Conservation (phyloP, 1,140 invertebrate genomes). For the Drosophila yakuba region DNA sequence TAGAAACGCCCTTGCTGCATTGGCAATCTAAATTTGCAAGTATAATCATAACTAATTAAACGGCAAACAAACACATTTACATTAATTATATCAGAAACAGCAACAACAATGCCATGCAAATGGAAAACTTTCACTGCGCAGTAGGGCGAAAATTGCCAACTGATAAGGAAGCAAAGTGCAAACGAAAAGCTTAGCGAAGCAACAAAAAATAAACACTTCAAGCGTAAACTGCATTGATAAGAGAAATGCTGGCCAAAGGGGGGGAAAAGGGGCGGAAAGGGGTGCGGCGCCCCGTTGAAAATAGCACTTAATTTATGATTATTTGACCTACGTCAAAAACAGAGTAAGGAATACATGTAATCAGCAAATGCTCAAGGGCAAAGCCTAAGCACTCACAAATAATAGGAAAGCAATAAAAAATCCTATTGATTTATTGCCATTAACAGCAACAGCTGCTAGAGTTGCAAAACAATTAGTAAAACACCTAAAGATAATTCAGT, state of each 20-base stretch:
- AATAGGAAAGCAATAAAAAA: conserved; percentile 11
- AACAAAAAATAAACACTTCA: conserved; percentile 40
- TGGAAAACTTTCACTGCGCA: conserved; percentile 82
- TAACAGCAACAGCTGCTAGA: conserved; percentile 25
- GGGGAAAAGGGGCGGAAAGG: neutral
- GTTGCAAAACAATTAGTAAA: conserved; percentile 17
- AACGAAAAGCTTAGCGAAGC: conserved; percentile 28
- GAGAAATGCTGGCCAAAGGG: neutral
- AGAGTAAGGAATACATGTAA: neutral
- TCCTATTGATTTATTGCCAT: conserved; percentile 54
- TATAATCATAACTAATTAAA: conserved; percentile 47
- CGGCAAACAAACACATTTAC: conserved; percentile 30
- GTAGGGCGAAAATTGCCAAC: conserved; percentile 58
- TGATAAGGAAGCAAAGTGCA: conserved; percentile 69
- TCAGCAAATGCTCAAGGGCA: conserved; percentile 24
- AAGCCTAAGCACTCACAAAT: neutral
- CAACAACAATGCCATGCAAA: conserved; percentile 26
- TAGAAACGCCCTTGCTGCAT: conserved; percentile 1
- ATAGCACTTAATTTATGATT: conserved; percentile 39
- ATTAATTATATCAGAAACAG: conserved; percentile 35
- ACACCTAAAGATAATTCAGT: conserved; percentile 5
- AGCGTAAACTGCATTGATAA: conserved; percentile 62
- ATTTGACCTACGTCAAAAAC: conserved; percentile 50
- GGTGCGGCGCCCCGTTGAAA: neutral
- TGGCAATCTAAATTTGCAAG: conserved; percentile 6